phyloP scores from a whole-genome alignment of 2,797 vertebrate species.

The Florisuga fusca region DNA sequence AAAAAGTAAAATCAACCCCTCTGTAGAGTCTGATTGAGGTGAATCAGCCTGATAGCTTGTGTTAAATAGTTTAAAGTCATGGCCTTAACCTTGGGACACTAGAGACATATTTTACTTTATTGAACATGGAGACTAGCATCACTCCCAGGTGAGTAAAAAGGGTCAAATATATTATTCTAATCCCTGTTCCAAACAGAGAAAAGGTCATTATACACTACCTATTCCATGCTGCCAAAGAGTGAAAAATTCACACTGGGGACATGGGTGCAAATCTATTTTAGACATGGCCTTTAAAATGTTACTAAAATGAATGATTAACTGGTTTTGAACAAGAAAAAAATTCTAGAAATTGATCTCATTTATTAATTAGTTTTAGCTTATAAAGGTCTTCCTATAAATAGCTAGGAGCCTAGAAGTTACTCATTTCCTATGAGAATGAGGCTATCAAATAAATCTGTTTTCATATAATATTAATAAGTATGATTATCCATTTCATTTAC shows the following conservation, averaged over 20 bases:
- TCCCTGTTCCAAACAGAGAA: constrained; percentile 86
- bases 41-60: constrained; percentile 74
- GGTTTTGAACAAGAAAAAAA: constrained; percentile 78
- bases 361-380: constrained; percentile 84
- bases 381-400: constrained; percentile 84
- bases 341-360: constrained; percentile 81
- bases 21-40: constrained; percentile 55
- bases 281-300: constrained; percentile 83
- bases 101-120: constrained; percentile 84
- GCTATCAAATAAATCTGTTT: constrained; percentile 69
- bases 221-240: constrained; percentile 78
- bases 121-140: constrained; percentile 81
- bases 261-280: constrained; percentile 83
- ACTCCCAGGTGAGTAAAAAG: constrained; percentile 82
- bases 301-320: constrained; percentile 84
- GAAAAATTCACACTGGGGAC: constrained; percentile 81
- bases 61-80: constrained; percentile 83
- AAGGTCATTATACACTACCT: constrained; percentile 83
- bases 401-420: constrained; percentile 71
- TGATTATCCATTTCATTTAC: not conserved
- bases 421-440: constrained; percentile 70
- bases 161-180: constrained; percentile 88
- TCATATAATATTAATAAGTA: constrained; percentile 62
- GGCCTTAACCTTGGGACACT: constrained; percentile 82
- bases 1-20: not conserved